phyloP scores from a whole-genome alignment of 53 echinoderm and acorn worm species.

The Echinometra lucunter region DNA sequence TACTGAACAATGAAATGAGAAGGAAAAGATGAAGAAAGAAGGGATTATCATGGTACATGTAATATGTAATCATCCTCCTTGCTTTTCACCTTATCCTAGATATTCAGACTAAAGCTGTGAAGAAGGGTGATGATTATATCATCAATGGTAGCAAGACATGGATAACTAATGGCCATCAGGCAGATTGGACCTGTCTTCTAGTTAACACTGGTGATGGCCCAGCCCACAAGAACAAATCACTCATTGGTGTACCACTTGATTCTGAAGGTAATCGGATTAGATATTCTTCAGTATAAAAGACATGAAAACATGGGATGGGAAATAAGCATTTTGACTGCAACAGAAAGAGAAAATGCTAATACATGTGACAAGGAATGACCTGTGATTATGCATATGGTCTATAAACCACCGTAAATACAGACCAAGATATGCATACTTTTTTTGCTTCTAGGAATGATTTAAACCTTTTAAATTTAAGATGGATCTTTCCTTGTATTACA shows the following conservation, averaged over 20 bases:
- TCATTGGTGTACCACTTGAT: constrained; percentile 89
- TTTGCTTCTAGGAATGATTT: too few relatives aligned
- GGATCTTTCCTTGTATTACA: too few relatives aligned
- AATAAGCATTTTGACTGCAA: too few relatives aligned
- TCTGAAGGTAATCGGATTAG: constrained; percentile 81
- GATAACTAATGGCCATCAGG: constrained; percentile 93
- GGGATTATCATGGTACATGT: background rate
- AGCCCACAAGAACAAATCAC: constrained; percentile 90
- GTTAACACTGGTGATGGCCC: constrained; percentile 89
- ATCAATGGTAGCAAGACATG: constrained; percentile 98
- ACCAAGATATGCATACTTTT: too few relatives aligned
- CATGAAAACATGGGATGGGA: background rate
- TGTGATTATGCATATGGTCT: too few relatives aligned
- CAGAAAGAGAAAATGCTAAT: too few relatives aligned
- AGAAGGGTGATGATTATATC: constrained; percentile 92
- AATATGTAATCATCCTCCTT: background rate
- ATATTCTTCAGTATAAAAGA: background rate
- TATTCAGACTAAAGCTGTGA: constrained; percentile 90
- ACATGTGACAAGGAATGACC: too few relatives aligned
- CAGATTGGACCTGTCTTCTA: constrained; percentile 96
- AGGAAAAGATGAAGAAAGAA: background rate
- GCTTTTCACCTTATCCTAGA: constrained; percentile 50
- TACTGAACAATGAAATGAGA: too few relatives aligned
- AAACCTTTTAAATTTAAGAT: too few relatives aligned
- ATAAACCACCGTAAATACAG: too few relatives aligned